These are phyloP conservation scores for Macrobrachium rosenbergii DNA, from an alignment of 1,140 invertebrate species.

Conservation along the genomic window DNA sequence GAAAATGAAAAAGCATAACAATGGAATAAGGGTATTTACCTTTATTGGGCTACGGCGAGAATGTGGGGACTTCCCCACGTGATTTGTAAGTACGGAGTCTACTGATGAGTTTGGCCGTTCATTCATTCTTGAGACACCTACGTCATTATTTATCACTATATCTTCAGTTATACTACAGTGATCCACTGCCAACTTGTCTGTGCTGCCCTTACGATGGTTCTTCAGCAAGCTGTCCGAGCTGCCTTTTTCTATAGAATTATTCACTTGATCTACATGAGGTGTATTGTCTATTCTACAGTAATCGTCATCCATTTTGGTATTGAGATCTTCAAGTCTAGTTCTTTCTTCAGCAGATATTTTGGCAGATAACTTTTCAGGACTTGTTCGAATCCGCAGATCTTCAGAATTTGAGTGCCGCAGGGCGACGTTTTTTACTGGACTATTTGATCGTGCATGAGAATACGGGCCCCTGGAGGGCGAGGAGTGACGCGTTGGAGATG, in stretches of 20 bases:
- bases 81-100: slow-evolving; percentile 36
- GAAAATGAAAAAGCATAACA: neutral
- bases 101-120: slow-evolving; percentile 35
- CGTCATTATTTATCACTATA: slow-evolving; percentile 3
- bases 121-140: neutral
- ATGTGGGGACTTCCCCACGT: slow-evolving; percentile 36
- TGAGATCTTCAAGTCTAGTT: slow-evolving; percentile 22
- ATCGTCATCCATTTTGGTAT: slow-evolving; percentile 30
- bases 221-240: neutral
- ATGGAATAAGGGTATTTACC: slow-evolving; percentile 15
- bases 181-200: slow-evolving; percentile 27
- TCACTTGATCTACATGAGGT: slow-evolving; percentile 19
- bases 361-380: slow-evolving; percentile 15
- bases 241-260: slow-evolving; percentile 13
- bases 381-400: slow-evolving; percentile 5
- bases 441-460: slow-evolving; percentile 26
- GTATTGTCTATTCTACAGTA: slow-evolving; percentile 7
- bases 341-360: slow-evolving; percentile 29
- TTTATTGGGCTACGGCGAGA: slow-evolving; percentile 44
- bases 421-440: slow-evolving; percentile 33
- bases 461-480: slow-evolving; percentile 30
- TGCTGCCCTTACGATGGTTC: slow-evolving; percentile 12
- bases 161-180: slow-evolving; percentile 31
- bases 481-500: slow-evolving; percentile 34
- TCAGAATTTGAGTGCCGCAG: slow-evolving; percentile 33